Conservation (phyloP, 2,797 vertebrate species). For the Nannoperca obscura region DNA sequence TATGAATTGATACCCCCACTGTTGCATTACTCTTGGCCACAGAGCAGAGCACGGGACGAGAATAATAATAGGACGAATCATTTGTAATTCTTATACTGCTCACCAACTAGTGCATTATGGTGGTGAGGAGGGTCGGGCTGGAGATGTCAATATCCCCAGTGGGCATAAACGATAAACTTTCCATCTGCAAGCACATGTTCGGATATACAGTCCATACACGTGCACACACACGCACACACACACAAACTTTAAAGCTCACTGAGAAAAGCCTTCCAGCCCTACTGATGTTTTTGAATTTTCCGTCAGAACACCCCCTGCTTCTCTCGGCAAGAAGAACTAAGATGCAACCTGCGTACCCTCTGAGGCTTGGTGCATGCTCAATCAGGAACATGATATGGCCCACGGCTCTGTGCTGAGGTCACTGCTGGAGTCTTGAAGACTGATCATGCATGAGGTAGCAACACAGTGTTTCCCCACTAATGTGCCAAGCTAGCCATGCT, state of each 20-base stretch:
- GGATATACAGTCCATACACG: slow-evolving; percentile 6
- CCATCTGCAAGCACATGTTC: slow-evolving; percentile 46
- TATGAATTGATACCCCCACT: slow-evolving; percentile 82
- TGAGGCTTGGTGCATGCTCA: slow-evolving; percentile 73
- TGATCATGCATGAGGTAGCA: slow-evolving; percentile 73
- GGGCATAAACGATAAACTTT: slow-evolving; percentile 55
- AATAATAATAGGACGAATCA: slow-evolving; percentile 77
- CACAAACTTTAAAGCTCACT: slow-evolving; percentile 48
- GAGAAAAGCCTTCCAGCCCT: slow-evolving; percentile 66
- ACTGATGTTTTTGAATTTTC: slow-evolving; percentile 70
- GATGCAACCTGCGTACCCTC: slow-evolving; percentile 75
- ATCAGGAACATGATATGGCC: slow-evolving; percentile 76
- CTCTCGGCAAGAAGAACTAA: slow-evolving; percentile 62
- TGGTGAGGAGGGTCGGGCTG: slow-evolving; percentile 31
- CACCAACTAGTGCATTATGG: slow-evolving; percentile 49
- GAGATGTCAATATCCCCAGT: slow-evolving; percentile 67
- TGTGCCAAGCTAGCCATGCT: slow-evolving; percentile 50
- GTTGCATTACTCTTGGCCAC: slow-evolving; percentile 79
- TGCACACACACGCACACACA: slow-evolving; percentile 6
- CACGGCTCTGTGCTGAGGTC: slow-evolving; percentile 74
- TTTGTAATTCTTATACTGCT: slow-evolving; percentile 64
- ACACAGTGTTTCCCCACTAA: slow-evolving; percentile 56
- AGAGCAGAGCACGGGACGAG: slow-evolving; percentile 68
- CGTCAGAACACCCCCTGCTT: slow-evolving; percentile 63
- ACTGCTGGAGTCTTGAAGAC: slow-evolving; percentile 68